phyloP scores from a whole-genome alignment of 2,888 invertebrate genomes.

The Ectemnius lituratus region DNA sequence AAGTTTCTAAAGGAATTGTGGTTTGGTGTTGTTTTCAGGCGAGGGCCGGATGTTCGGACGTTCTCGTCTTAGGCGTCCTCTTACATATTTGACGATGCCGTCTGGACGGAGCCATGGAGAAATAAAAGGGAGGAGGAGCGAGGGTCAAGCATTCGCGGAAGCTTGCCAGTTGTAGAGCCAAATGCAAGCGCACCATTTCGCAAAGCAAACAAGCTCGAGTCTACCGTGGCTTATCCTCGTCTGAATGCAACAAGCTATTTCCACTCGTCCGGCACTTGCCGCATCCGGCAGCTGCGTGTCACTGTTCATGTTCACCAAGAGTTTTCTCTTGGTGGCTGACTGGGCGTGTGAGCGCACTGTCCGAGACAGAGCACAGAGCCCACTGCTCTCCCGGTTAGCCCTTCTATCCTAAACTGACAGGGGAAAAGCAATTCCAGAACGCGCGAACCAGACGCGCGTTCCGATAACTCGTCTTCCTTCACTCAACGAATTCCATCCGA shows the following conservation, averaged over 20 bases:
- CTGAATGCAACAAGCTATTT: constrained; percentile 72
- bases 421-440: constrained; percentile 36
- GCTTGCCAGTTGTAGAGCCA: constrained; percentile 46
- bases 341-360: background rate
- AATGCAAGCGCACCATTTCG: constrained; percentile 63
- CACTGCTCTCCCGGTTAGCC: too few relatives aligned
- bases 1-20: too few relatives aligned
- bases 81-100: constrained; percentile 57
- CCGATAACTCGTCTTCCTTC: constrained; percentile 1
- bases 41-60: too few relatives aligned
- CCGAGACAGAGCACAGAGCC: too few relatives aligned
- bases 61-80: constrained; percentile 39
- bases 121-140: constrained; percentile 57
- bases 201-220: constrained; percentile 71
- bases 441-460: constrained; percentile 12
- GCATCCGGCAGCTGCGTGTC: constrained; percentile 31
- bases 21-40: too few relatives aligned
- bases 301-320: constrained; percentile 16
- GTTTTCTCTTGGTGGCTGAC: constrained; percentile 20
- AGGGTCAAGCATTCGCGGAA: constrained; percentile 13
- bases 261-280: constrained; percentile 52
- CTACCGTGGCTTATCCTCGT: constrained; percentile 64
- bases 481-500: constrained; percentile 13
- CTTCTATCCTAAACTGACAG: constrained; percentile 30
- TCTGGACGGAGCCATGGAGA: constrained; percentile 47